Evolutionary conservation across 2,888 invertebrate species (phyloP), one percentile per base, ranked within the genome.

Genomic region (Cephus spinipes): DNA sequence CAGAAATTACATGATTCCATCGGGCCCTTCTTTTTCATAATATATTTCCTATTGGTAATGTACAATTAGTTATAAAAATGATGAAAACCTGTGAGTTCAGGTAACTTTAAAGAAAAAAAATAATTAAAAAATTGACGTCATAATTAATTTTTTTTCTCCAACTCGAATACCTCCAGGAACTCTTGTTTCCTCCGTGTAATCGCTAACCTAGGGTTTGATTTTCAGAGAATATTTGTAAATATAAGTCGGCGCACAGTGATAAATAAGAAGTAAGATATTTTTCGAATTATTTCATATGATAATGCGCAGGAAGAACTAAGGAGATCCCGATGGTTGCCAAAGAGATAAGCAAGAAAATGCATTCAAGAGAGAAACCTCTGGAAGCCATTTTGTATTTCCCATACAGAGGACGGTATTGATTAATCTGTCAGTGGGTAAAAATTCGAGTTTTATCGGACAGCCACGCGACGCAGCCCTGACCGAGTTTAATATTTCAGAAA

Each of bases 321-420:
- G 40, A 40, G 55, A 55, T 23, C 15, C 9, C 55, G 55, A 23
- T 9, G 15, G 23, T 55, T 23, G 55, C 55, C 23, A 55, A 23
- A 23, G 55, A 9, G 23, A 55, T 55, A 55, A 55, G 55, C 55
- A 23, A 55, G 55, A 55, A 55, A 55, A 23, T 55, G 55, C 55
- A 55, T 55, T 55, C 55, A 23, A 55, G 55, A 55, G 55, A 55
- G 55, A 55, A 55, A 55, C 55, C 83, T 84, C 82, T 85, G 89
- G 90, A 88, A 85, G 90, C 90, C 90, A 90, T 90, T 90, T 90
- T 90, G 90, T 90, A 89, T 90, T 88, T 89, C 85, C 87, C 86
- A 86, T 84, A 87, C 85, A 87, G 87, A 89, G 87, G 87, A 87
- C 87, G 87, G 90, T 91, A 91, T 91, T 91, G 91, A 91, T 91